Evolutionary conservation across 1,140 invertebrate species (phyloP).

Genomic region (Acromyrmex charruanus): DNA sequence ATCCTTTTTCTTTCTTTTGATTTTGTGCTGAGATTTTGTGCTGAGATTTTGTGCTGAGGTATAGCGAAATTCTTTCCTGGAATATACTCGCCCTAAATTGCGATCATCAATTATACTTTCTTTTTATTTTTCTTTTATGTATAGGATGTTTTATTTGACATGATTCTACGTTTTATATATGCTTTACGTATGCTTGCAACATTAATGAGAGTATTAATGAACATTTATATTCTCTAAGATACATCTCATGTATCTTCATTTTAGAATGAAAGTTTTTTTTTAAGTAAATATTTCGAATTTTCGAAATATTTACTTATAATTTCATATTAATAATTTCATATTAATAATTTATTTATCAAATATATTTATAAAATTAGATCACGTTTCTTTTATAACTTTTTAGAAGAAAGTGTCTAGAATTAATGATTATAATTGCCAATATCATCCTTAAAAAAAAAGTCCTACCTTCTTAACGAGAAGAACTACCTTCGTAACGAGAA

Average conservation of each 20-base stretch:
- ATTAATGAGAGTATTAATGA: neutral
- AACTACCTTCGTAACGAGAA: neutral
- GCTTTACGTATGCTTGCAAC: neutral
- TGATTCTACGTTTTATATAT: neutral
- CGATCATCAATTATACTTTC: neutral
- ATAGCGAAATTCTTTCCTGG: neutral
- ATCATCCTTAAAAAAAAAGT: neutral
- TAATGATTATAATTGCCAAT: neutral
- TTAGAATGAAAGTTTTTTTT: neutral
- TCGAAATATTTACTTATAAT: neutral
- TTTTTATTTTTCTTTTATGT: neutral
- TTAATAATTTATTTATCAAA: neutral
- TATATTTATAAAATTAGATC: neutral
- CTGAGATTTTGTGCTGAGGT: neutral
- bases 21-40: neutral
- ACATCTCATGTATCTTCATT: neutral
- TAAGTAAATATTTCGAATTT: neutral
- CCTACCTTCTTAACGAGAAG: neutral
- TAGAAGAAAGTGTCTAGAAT: neutral
- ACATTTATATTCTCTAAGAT: neutral
- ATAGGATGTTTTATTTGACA: neutral
- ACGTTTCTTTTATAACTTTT: neutral
- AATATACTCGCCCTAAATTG: slow-evolving; percentile 1
- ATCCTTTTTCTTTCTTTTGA: slow-evolving; percentile 10
- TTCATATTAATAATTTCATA: neutral